A percentile compares a stretch with the other conserved stretches of the same genome.
phyloP scores from a whole-genome alignment of 2,888 invertebrate genomes.

The Cantharis rufa region DNA sequence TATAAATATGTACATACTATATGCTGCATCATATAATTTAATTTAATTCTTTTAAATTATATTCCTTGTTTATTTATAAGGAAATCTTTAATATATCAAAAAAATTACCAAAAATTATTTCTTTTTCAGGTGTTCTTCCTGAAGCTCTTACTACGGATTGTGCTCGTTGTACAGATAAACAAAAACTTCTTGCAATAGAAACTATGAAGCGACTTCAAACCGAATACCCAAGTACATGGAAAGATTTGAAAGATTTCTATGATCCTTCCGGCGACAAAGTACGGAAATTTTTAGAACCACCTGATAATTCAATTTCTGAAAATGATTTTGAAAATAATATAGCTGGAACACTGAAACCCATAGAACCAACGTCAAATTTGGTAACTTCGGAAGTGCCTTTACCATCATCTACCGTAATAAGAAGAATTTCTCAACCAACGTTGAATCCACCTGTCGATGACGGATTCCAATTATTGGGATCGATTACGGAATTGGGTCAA shows the following conservation, averaged over 20 bases:
- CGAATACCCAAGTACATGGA: conserved; percentile 71
- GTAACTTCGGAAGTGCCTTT: neutral
- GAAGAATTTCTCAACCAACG: neutral
- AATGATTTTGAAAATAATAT: conserved; percentile 7
- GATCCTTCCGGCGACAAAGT: conserved; percentile 66
- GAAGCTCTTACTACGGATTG: conserved; percentile 72
- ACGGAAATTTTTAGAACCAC: conserved; percentile 43
- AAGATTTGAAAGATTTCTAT: conserved; percentile 65
- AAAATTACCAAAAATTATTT: neutral
- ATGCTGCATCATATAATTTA: neutral
- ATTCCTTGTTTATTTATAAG: neutral
- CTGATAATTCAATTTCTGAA: conserved; percentile 18
- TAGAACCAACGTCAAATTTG: neutral
- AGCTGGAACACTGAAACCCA: neutral
- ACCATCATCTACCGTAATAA: conserved; percentile 5
- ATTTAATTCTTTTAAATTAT: neutral
- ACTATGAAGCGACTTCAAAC: conserved; percentile 67
- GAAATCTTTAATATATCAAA: neutral
- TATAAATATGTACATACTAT: too few species aligned
- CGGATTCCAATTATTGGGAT: conserved; percentile 18
- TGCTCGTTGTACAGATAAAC: conserved; percentile 67
- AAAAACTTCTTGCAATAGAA: conserved; percentile 67
- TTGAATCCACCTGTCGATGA: neutral
- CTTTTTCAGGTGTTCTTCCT: conserved; percentile 68
- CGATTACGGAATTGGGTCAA: conserved; percentile 29